Percentiles rank a stretch among this genome's conserved stretches.
These are phyloP conservation scores for Phymorhynchus buccinoides DNA, from an alignment of 1,140 invertebrate genomes.

Conservation along the genomic window DNA sequence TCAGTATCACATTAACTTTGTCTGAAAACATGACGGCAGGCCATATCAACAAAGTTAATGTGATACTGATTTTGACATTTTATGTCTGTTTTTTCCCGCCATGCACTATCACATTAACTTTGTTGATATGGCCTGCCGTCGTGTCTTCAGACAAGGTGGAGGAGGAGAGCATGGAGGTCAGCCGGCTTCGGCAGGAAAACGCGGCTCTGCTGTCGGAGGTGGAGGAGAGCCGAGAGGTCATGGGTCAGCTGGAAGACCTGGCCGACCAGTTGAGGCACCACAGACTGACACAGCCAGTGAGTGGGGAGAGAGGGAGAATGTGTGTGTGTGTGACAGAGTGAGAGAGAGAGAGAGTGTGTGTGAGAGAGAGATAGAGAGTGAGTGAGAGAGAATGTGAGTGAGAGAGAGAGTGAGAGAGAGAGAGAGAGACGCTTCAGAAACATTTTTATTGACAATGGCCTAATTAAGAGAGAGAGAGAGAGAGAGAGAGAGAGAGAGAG, in stretches of 20 bases:
- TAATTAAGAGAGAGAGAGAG: too few species aligned
- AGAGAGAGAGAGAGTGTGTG: neutral
- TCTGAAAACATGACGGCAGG: too few species aligned
- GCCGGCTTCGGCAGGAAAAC: constrained; percentile 34
- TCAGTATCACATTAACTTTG: too few species aligned
- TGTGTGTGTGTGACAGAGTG: neutral
- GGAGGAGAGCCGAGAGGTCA: constrained; percentile 59
- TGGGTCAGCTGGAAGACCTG: constrained; percentile 61
- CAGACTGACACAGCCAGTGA: neutral
- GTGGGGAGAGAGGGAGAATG: neutral
- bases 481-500: too few species aligned
- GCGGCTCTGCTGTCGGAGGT: constrained; percentile 57
- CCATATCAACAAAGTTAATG: too few species aligned
- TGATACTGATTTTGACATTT: too few species aligned
- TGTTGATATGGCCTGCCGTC: too few species aligned
- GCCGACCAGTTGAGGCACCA: constrained; percentile 55
- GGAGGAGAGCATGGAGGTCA: constrained; percentile 10
- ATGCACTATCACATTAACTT: too few species aligned
- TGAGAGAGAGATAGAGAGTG: neutral
- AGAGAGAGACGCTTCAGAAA: too few species aligned
- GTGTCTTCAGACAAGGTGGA: constrained; percentile 20
- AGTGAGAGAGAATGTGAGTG: neutral
- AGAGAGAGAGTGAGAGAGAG: too few species aligned
- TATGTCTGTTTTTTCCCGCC: too few species aligned
- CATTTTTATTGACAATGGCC: too few species aligned